Conservation (phyloP, 1,140 invertebrate genomes). For the Stegodyphus mimosarum region DNA sequence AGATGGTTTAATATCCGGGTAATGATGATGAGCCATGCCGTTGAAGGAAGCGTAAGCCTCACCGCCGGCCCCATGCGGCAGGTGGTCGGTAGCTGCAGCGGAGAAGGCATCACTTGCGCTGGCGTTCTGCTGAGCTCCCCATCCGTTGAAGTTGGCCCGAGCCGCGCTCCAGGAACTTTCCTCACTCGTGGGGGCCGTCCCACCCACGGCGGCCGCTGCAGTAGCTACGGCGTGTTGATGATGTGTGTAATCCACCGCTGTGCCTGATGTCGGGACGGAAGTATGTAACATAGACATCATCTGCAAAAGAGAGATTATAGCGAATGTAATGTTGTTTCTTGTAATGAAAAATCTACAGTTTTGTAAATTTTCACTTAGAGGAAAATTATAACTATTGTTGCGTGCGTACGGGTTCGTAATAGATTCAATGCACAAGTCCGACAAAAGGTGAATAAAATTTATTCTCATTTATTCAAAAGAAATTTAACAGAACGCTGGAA, state of each 20-base stretch:
- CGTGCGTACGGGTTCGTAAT: no score
- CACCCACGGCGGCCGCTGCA: background rate
- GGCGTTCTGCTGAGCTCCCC: background rate
- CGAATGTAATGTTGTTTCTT: no score
- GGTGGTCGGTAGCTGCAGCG: slow-evolving; percentile 10
- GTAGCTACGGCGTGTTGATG: slow-evolving; percentile 6
- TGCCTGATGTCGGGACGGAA: slow-evolving; percentile 1
- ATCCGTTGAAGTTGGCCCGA: slow-evolving; percentile 47
- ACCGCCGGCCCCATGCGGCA: slow-evolving; percentile 12
- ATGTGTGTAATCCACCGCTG: slow-evolving; percentile 34
- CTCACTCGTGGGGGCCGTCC: background rate
- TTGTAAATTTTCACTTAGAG: no score
- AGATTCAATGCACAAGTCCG: no score
- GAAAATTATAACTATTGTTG: no score
- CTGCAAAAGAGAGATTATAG: background rate
- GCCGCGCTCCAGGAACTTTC: slow-evolving; percentile 25
- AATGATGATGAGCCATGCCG: slow-evolving; percentile 40
- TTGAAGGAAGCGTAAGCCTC: slow-evolving; percentile 30
- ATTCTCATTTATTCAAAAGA: no score
- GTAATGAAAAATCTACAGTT: no score
- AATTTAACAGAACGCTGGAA: no score
- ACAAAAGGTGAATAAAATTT: no score
- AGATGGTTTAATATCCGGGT: slow-evolving; percentile 49
- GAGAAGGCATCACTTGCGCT: background rate
- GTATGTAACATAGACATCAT: slow-evolving; percentile 50